phyloP scores from a whole-genome alignment of 2,797 vertebrate genomes.

The Discoglossus pictus region DNA sequence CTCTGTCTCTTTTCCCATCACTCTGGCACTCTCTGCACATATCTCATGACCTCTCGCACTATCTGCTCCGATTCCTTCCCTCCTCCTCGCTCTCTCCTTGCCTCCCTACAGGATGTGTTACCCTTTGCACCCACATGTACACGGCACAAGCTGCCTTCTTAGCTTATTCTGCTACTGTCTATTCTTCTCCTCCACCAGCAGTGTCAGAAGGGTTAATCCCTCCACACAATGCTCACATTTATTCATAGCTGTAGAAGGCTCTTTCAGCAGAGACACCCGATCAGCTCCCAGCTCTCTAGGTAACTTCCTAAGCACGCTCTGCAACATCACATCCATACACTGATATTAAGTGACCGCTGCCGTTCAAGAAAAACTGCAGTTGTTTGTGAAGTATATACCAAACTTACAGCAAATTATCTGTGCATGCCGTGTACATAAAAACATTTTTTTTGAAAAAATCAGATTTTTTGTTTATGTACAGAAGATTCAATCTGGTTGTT shows the following conservation, averaged over 20 bases:
- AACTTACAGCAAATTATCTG: too few species aligned
- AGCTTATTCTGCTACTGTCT: conserved; percentile 1
- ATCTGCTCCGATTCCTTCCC: background rate
- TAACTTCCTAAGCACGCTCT: too few species aligned
- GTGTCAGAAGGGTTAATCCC: conserved; percentile 32
- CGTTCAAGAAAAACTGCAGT: too few species aligned
- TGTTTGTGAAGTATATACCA: too few species aligned
- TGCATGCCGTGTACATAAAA: too few species aligned
- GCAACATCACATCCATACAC: too few species aligned
- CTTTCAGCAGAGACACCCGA: conserved; percentile 37
- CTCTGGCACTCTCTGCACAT: background rate
- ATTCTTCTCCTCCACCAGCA: conserved; percentile 1
- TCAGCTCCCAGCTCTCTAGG: too few species aligned
- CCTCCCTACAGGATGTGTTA: background rate
- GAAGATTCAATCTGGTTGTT: too few species aligned
- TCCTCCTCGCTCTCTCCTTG: background rate
- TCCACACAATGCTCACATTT: conserved; percentile 35
- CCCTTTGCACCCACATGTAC: background rate
- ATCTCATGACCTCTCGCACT: background rate
- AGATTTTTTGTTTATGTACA: too few species aligned
- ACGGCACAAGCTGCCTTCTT: conserved; percentile 6
- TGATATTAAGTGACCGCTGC: too few species aligned
- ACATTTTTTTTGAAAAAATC: too few species aligned
- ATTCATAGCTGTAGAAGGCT: conserved; percentile 37
- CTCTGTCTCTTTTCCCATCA: background rate